Percentiles rank a stretch among this genome's conserved stretches.
These are phyloP conservation scores for Heteropelma amictum DNA, from an alignment of 2,888 invertebrate species.

Conservation along the genomic window DNA sequence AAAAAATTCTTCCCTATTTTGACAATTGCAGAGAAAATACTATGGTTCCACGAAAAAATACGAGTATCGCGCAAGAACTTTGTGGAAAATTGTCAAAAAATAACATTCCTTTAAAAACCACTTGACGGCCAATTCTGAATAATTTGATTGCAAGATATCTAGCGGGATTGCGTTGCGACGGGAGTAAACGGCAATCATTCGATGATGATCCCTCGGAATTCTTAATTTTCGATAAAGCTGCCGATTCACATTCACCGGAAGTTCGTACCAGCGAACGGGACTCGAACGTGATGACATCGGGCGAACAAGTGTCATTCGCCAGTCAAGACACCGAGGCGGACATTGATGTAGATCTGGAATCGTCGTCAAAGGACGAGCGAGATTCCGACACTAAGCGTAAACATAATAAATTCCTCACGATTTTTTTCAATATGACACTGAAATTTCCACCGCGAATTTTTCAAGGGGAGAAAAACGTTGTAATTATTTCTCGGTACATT, in stretches of 20 bases:
- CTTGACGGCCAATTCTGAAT: not conserved
- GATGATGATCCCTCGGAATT: slow-evolving; percentile 61
- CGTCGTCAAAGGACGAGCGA: slow-evolving; percentile 64
- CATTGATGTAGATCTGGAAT: slow-evolving; percentile 67
- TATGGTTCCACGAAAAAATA: too few species aligned
- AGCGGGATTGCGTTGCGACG: slow-evolving; percentile 72
- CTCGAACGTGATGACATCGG: slow-evolving; percentile 1
- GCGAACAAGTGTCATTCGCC: slow-evolving; percentile 44
- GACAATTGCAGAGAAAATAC: too few species aligned
- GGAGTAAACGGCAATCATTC: slow-evolving; percentile 62
- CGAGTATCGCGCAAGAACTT: too few species aligned
- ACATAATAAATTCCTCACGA: not conserved
- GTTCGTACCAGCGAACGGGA: slow-evolving; percentile 38
- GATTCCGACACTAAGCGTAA: slow-evolving; percentile 63
- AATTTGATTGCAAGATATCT: slow-evolving; percentile 64
- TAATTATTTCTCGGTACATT: too few species aligned
- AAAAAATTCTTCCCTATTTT: too few species aligned
- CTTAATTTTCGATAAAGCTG: slow-evolving; percentile 52
- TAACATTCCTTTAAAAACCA: not conserved
- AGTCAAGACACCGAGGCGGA: slow-evolving; percentile 70
- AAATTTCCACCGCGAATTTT: not conserved
- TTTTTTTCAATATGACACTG: not conserved
- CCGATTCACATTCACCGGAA: slow-evolving; percentile 36
- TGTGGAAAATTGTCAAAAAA: not conserved
- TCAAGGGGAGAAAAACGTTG: not conserved